A percentile compares a stretch with the other conserved stretches of the same genome.
phyloP scores from a whole-genome alignment of 2,888 invertebrate genomes.

The Xiphydria camelus region DNA sequence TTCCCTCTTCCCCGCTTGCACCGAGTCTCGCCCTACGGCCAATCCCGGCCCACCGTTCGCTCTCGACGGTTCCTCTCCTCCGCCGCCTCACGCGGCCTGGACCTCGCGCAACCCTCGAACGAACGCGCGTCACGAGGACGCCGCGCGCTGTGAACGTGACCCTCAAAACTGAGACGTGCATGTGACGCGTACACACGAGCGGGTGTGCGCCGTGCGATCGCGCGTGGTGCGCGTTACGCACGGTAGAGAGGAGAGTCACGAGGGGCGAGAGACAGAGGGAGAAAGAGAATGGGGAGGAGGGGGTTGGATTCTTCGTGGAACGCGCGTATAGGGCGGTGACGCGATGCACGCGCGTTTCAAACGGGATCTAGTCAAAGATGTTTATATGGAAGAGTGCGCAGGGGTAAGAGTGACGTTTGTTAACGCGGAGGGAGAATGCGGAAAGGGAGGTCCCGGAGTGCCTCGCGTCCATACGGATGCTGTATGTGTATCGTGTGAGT shows the following conservation, averaged over 20 bases:
- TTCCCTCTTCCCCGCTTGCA: slow-evolving; percentile 6
- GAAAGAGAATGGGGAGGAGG: not conserved
- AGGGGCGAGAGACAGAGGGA: slow-evolving; percentile 3
- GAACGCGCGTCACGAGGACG: slow-evolving; percentile 35
- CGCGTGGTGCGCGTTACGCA: not conserved
- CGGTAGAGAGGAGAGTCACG: slow-evolving; percentile 4
- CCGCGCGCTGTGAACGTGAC: slow-evolving; percentile 57
- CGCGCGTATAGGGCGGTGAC: too few relatives aligned
- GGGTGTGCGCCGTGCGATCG: slow-evolving; percentile 1
- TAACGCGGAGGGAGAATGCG: too few relatives aligned
- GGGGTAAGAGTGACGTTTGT: too few relatives aligned
- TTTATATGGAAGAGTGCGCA: too few relatives aligned
- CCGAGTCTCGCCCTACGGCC: slow-evolving; percentile 8
- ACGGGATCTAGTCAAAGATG: too few relatives aligned
- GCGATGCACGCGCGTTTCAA: too few relatives aligned
- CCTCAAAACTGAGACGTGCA: slow-evolving; percentile 53
- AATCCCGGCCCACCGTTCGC: slow-evolving; percentile 1
- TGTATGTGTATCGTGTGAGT: too few relatives aligned
- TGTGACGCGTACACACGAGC: slow-evolving; percentile 18
- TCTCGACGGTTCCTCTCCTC: slow-evolving; percentile 3
- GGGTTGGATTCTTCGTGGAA: too few relatives aligned
- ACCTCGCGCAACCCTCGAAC: slow-evolving; percentile 55
- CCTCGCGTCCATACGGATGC: too few relatives aligned
- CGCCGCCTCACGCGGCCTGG: slow-evolving; percentile 44
- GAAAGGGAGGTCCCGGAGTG: too few relatives aligned